Evolutionary conservation across 64 coral and sea anemone species (phyloP), one percentile per base, ranked within the genome.

Genomic region (Stichodactyla mertensii): DNA sequence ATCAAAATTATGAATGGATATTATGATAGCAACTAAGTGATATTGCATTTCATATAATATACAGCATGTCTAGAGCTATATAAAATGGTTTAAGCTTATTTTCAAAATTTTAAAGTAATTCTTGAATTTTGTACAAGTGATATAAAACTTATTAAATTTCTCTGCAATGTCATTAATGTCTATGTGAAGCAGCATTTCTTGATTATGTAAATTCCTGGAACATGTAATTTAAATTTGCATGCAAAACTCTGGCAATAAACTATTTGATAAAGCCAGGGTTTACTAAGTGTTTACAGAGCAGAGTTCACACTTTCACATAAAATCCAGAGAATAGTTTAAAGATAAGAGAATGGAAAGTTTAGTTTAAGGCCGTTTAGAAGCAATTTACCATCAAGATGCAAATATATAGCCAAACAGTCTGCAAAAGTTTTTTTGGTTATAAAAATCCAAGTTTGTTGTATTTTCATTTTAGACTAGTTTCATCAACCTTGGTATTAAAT

Each of bases 91-190:
- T 23, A 31, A 74, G 69, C 69, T 74, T 74, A 31, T 28, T 10
- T 74, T 31, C 23, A n/a, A 74, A 74, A 74, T 26, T 74, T 74
- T 74, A 23, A 27, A 74, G 27, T 74, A 74, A 74, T 74, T 74
- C n/a, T 74, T 66, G 24, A 74, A 27, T 27, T 74, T 31, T 74
- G 69, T 74, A 74, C 69, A 74, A 27, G 69, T 7, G 12, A 74
- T 74, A 74, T 74, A 74, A 74, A 74, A 74, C 69, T 70, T 20
- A 31, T 26, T 66, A 66, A 74, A 74, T 36, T 74, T 74, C 16
- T 74, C 69, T 74, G 23, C 20, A 74, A 74, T 74, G 69, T 74
- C 10, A 23, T 5, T 74, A 10, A 74, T 9, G 26, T 74, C 16
- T 74, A 74, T 74, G 69, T 31, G 0, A 74, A 74, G 36, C 27